Evolutionary conservation across 2,113 vertebrate species (phyloP).

Genomic region (Cyanoderma ruficeps): DNA sequence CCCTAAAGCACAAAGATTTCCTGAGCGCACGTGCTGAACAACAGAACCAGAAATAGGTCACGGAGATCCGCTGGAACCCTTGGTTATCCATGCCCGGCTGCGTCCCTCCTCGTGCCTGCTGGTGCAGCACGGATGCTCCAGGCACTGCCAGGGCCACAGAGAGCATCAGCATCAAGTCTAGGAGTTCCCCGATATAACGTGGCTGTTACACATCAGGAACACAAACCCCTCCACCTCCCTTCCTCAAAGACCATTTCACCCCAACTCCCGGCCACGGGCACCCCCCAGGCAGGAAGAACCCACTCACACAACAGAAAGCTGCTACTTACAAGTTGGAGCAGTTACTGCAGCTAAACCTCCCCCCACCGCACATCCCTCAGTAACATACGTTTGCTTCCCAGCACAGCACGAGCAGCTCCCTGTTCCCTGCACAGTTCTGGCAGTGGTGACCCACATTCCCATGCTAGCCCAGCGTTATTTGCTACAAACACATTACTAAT

Average conservation of each 20-base stretch:
- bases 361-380: background rate
- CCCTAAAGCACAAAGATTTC: slow-evolving; percentile 5
- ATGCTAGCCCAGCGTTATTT: slow-evolving; percentile 39
- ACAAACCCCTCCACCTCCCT: background rate
- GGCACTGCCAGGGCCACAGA: background rate
- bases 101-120: background rate
- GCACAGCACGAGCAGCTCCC: slow-evolving; percentile 28
- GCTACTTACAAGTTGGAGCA: slow-evolving; percentile 27
- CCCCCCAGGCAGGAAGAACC: background rate
- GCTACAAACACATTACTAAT: slow-evolving; percentile 43
- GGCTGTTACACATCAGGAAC: background rate
- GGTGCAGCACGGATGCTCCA: background rate
- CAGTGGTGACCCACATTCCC: slow-evolving; percentile 57
- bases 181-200: fast-evolving
- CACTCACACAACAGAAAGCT: background rate
- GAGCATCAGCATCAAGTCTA: background rate
- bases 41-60: slow-evolving; percentile 63
- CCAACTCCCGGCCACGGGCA: background rate
- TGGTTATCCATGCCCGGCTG: background rate
- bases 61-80: background rate
- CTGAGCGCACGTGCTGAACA: background rate
- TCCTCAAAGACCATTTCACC: background rate
- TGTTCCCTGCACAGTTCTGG: background rate
- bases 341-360: background rate
- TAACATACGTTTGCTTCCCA: background rate